Evolutionary conservation across 2,888 invertebrate genomes (phyloP).

Genomic region (Platycheirus rosarum): DNA sequence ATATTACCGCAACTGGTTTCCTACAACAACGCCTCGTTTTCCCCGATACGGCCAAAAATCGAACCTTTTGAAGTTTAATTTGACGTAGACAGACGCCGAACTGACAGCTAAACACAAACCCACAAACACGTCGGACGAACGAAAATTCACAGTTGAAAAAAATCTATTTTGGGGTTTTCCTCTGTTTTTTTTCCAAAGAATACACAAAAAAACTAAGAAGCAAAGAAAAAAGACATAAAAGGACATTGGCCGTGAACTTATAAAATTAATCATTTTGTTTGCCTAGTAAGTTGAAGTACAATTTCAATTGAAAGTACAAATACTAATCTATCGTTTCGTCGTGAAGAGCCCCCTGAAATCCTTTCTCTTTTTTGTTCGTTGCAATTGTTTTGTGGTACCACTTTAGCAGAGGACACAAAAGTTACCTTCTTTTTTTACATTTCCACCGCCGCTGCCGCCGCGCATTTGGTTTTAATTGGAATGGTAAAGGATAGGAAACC

Average conservation of each 20-base stretch:
- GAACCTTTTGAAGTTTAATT: constrained; percentile 14
- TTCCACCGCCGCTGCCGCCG: not conserved
- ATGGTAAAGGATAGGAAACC: not conserved
- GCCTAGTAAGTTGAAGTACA: constrained; percentile 43
- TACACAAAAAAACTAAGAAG: constrained; percentile 31
- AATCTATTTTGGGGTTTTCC: constrained; percentile 67
- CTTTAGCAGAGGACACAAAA: not conserved
- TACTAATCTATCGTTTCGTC: not conserved
- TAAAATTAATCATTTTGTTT: constrained; percentile 20
- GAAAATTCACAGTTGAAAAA: constrained; percentile 40
- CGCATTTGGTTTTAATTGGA: not conserved
- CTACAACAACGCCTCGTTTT: not conserved
- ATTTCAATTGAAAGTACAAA: constrained; percentile 3
- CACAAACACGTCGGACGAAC: constrained; percentile 31
- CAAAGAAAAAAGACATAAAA: constrained; percentile 42
- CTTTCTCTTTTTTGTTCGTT: constrained; percentile 54
- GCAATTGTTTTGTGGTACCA: not conserved
- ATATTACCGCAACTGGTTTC: not conserved
- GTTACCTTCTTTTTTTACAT: not conserved
- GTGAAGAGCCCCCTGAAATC: constrained; percentile 12
- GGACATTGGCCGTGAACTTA: constrained; percentile 47
- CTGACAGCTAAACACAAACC: constrained; percentile 66
- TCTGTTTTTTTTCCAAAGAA: constrained; percentile 26
- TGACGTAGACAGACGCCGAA: constrained; percentile 63
- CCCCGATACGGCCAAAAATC: not conserved